Evolutionary conservation across 2,888 invertebrate species (phyloP).

Genomic region (Dysmachus trigonus): DNA sequence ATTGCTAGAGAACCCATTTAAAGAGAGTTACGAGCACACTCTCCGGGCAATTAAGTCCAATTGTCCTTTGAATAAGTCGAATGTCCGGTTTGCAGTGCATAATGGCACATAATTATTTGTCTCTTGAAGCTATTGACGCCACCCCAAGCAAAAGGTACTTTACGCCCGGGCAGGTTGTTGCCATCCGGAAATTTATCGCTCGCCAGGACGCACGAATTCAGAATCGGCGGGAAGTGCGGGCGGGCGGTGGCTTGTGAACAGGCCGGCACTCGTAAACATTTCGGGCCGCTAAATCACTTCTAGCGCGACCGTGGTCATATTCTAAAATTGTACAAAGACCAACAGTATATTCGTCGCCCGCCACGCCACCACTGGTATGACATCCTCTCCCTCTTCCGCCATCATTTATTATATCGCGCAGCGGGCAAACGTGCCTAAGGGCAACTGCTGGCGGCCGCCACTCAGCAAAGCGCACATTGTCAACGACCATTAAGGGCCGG

Average conservation of each 20-base stretch:
- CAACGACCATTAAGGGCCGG: slow-evolving; percentile 13
- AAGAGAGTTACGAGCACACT: background rate
- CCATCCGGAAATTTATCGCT: background rate
- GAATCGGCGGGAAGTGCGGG: too few relatives aligned
- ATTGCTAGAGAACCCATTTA: background rate
- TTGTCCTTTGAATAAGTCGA: background rate
- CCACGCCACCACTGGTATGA: background rate
- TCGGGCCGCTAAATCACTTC: slow-evolving; percentile 1
- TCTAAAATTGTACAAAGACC: slow-evolving; percentile 13
- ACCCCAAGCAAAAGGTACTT: background rate
- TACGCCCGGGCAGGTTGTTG: background rate
- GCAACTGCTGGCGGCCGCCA: background rate
- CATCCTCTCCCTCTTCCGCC: background rate
- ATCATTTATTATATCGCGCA: background rate
- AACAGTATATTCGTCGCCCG: background rate
- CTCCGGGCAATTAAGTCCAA: background rate
- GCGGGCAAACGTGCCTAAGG: background rate
- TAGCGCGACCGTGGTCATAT: background rate
- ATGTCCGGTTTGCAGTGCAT: background rate
- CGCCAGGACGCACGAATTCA: background rate
- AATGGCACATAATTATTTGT: background rate
- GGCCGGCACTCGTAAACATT: slow-evolving; percentile 8
- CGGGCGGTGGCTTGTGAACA: background rate
- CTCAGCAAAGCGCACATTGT: background rate
- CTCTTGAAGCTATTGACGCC: background rate